These are phyloP conservation scores for Pantelozetes paolii DNA, from an alignment of 2,888 invertebrate genomes.

Conservation along the genomic window DNA sequence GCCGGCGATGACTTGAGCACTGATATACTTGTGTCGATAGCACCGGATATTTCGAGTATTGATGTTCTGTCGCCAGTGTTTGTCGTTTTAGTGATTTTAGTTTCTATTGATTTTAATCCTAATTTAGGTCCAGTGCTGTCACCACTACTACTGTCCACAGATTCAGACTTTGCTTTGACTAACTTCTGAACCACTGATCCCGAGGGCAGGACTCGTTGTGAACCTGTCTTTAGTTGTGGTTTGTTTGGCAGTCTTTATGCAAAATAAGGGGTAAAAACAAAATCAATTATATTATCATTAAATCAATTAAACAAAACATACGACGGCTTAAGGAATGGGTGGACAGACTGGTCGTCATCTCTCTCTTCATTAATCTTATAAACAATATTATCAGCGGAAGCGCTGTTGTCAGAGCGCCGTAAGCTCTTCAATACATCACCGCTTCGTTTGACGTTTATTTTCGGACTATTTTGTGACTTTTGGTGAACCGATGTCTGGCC, in stretches of 20 bases:
- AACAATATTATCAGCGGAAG: constrained; percentile 31
- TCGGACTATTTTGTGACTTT: constrained; percentile 16
- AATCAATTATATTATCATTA: not conserved
- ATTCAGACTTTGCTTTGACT: constrained; percentile 44
- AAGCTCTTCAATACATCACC: constrained; percentile 21
- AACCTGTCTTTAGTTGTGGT: constrained; percentile 44
- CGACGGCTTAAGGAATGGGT: constrained; percentile 15
- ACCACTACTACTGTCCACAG: constrained; percentile 42
- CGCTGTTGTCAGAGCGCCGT: constrained; percentile 23
- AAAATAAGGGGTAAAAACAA: not conserved
- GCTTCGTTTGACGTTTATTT: constrained; percentile 1
- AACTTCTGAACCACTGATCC: constrained; percentile 43
- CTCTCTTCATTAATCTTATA: constrained; percentile 23
- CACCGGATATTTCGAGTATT: constrained; percentile 49
- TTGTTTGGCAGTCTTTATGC: constrained; percentile 48
- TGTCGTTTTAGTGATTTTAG: constrained; percentile 42
- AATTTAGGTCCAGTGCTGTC: constrained; percentile 22
- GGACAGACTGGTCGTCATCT: not conserved
- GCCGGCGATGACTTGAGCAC: constrained; percentile 47
- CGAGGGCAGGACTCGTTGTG: constrained; percentile 41
- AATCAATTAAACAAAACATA: not conserved
- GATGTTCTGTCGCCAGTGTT: constrained; percentile 47
- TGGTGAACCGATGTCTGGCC: constrained; percentile 11
- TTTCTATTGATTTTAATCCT: constrained; percentile 27
- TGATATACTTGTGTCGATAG: constrained; percentile 47